A percentile compares a stretch with the other conserved stretches of the same genome.
These are phyloP conservation scores for Danio choprae DNA, from an alignment of 2,797 vertebrate species.

Conservation along the genomic window DNA sequence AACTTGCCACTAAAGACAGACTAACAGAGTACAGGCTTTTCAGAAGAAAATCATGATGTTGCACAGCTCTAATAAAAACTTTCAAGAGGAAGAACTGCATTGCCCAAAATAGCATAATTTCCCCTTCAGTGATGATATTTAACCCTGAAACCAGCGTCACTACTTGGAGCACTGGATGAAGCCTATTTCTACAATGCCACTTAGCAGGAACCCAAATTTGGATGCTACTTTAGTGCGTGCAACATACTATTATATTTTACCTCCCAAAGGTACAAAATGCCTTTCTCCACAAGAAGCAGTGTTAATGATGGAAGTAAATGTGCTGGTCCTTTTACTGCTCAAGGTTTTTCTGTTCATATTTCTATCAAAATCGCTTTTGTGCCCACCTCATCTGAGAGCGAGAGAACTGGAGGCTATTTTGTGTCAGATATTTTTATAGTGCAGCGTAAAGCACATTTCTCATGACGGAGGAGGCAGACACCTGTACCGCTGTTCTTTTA, in stretches of 20 bases:
- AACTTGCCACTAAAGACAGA: too few relatives aligned
- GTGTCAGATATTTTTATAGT: constrained; percentile 56
- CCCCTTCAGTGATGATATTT: background rate
- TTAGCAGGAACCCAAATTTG: background rate
- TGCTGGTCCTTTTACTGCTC: constrained; percentile 22
- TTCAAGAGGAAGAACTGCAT: background rate
- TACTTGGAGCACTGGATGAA: background rate
- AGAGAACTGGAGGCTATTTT: constrained; percentile 36
- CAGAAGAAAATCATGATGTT: too few relatives aligned
- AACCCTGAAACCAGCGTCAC: background rate
- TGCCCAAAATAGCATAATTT: background rate
- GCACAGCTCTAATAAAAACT: background rate
- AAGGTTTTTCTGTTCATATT: constrained; percentile 41
- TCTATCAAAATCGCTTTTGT: constrained; percentile 41
- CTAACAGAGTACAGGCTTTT: too few relatives aligned
- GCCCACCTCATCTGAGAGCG: constrained; percentile 30
- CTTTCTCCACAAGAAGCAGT: constrained; percentile 6
- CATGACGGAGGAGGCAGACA: constrained; percentile 42
- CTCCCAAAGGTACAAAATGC: background rate
- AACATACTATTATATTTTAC: background rate
- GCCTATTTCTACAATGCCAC: background rate
- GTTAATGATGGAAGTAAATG: constrained; percentile 16
- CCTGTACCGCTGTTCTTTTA: constrained; percentile 58
- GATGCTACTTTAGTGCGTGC: background rate
- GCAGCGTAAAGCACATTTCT: constrained; percentile 58